Conservation (phyloP, 2,797 vertebrate genomes). For the Borostomias antarcticus region DNA sequence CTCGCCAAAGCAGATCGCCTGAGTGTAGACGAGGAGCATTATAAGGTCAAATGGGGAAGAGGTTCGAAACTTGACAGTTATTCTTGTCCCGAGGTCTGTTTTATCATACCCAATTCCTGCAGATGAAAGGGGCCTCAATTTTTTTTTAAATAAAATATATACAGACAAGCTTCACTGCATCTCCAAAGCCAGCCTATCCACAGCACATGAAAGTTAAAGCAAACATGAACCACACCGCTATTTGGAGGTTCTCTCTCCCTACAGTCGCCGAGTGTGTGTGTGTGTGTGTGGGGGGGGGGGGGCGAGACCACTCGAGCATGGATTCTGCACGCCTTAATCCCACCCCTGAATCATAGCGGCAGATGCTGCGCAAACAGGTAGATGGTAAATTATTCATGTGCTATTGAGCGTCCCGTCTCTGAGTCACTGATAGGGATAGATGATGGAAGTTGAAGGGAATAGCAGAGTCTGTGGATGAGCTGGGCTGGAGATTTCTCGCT, state of each 20-base stretch:
- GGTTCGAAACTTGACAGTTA: neutral
- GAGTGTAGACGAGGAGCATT: neutral
- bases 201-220: constrained; percentile 38
- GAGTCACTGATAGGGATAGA: constrained; percentile 27
- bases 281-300: constrained; percentile 21
- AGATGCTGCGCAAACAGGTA: constrained; percentile 30
- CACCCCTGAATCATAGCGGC: constrained; percentile 27
- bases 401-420: constrained; percentile 38
- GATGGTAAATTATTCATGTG: constrained; percentile 58
- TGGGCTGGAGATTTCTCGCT: constrained; percentile 23
- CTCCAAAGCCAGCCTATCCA: no score
- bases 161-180: no score
- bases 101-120: neutral
- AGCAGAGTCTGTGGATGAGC: neutral
- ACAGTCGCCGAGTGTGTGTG: neutral
- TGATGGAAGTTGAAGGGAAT: constrained; percentile 14
- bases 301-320: constrained; percentile 31
- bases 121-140: neutral
- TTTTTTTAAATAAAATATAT: neutral
- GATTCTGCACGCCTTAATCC: constrained; percentile 8
- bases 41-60: neutral
- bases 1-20: neutral
- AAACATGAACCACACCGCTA: constrained; percentile 41
- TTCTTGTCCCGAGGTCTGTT: neutral
- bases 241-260: constrained; percentile 26